Evolutionary conservation across 2,797 vertebrate species (phyloP).

Genomic region (Amphiprion clarkii): DNA sequence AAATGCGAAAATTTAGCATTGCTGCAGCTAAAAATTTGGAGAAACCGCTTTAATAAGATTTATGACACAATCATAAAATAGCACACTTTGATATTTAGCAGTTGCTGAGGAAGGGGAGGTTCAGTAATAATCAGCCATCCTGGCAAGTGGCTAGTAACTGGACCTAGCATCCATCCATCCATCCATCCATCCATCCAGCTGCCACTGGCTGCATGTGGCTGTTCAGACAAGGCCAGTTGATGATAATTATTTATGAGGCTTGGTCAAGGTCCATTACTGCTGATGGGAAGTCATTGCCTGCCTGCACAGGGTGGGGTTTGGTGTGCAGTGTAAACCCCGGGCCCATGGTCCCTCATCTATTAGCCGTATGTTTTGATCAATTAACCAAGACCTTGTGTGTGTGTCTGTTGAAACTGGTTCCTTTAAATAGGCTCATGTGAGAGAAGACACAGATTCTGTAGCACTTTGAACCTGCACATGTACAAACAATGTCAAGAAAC

Average conservation of each 20-base stretch:
- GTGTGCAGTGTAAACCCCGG: conserved; percentile 57
- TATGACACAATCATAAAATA: not conserved
- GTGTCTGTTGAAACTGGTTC: conserved; percentile 31
- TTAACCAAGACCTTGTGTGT: conserved; percentile 60
- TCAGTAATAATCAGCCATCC: conserved; percentile 34
- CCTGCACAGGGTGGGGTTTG: conserved; percentile 51
- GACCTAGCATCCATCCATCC: not conserved
- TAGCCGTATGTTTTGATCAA: conserved; percentile 68
- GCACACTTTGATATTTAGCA: conserved; percentile 18
- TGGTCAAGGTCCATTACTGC: conserved; percentile 83
- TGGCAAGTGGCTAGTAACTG: conserved; percentile 43
- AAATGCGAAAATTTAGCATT: not conserved
- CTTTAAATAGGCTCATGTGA: conserved; percentile 44
- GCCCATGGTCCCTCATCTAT: conserved; percentile 67
- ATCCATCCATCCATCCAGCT: conserved; percentile 35
- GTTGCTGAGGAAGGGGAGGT: not conserved
- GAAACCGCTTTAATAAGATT: conserved; percentile 3
- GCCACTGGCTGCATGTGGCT: conserved; percentile 62
- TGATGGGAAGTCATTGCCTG: conserved; percentile 82
- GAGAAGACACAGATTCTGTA: conserved; percentile 27
- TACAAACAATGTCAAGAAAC: conserved; percentile 10
- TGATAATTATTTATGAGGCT: conserved; percentile 86
- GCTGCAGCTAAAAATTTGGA: not conserved
- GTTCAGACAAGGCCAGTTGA: conserved; percentile 78
- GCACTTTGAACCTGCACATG: conserved; percentile 19